Conservation (phyloP, 2,888 invertebrate species). For the Sepiola atlantica region DNA sequence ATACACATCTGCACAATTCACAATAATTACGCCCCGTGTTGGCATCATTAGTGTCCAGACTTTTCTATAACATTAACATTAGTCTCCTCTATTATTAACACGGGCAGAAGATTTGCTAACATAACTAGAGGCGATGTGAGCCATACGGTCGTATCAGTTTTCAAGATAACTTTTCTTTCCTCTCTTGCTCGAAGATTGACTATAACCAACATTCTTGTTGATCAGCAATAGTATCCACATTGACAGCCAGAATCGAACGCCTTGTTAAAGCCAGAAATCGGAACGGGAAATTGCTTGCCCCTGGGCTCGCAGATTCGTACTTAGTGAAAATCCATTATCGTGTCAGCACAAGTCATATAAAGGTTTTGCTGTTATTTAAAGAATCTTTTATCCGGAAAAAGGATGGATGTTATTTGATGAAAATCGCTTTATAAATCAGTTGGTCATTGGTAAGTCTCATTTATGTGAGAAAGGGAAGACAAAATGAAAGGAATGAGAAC, state of each 20-base stretch:
- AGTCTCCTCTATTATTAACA: neutral
- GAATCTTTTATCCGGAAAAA: neutral
- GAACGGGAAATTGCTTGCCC: neutral
- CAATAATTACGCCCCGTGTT: neutral
- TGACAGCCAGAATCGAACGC: neutral
- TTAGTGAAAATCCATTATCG: neutral
- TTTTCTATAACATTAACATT: neutral
- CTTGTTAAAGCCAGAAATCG: constrained; percentile 16
- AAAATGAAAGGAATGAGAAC: neutral
- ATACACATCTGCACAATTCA: neutral
- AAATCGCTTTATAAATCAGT: neutral
- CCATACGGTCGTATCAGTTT: neutral
- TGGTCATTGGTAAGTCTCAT: neutral
- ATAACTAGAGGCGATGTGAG: neutral
- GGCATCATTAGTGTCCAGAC: neutral
- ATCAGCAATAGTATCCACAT: neutral
- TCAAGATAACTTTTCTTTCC: neutral
- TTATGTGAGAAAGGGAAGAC: neutral
- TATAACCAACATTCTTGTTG: neutral
- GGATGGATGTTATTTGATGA: neutral
- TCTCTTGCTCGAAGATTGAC: neutral
- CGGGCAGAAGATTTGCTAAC: neutral
- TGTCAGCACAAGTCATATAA: neutral
- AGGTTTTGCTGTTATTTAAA: constrained; percentile 4
- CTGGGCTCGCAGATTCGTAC: neutral